Evolutionary conservation across 2,113 vertebrate species (phyloP).

Genomic region (Cyprinodon tularosa): DNA sequence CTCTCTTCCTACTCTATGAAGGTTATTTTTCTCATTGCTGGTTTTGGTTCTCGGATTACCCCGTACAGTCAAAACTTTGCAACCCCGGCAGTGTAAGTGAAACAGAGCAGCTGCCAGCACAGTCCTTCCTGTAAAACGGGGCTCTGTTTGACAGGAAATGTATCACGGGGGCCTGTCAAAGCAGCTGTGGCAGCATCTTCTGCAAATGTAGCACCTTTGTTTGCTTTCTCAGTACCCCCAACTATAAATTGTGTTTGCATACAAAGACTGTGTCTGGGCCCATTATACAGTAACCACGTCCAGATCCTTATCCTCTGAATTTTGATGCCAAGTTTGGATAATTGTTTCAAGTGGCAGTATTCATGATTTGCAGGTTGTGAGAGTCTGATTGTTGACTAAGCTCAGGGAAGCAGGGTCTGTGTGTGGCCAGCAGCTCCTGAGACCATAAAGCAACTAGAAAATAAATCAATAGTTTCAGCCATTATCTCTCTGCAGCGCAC

Average conservation of each 20-base stretch:
- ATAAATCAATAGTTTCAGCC: conserved; percentile 64
- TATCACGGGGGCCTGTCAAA: conserved; percentile 7
- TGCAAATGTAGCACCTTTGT: conserved; percentile 20
- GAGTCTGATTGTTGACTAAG: conserved; percentile 11
- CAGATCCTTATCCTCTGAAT: conserved; percentile 1
- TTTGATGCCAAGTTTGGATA: not conserved
- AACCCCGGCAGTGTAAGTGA: conserved; percentile 10
- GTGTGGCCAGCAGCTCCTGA: conserved; percentile 32
- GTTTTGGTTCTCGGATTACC: conserved; percentile 8
- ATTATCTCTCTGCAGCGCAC: conserved; percentile 60
- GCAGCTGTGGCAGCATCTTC: conserved; percentile 29
- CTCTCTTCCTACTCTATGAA: not conserved
- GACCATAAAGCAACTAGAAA: conserved; percentile 37
- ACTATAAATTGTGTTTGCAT: conserved; percentile 40
- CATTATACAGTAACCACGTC: not conserved
- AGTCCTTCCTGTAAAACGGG: conserved; percentile 16
- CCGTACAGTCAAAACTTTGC: conserved; percentile 32
- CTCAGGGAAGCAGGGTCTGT: conserved; percentile 25
- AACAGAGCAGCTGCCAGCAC: conserved; percentile 13
- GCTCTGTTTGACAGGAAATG: conserved; percentile 19
- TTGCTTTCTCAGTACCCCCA: not conserved
- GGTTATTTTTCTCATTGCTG: conserved; percentile 3
- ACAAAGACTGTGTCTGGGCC: conserved; percentile 21
- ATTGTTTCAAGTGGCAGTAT: conserved; percentile 5
- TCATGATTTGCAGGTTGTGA: not conserved